Evolutionary conservation across 2,797 vertebrate species (phyloP).

Genomic region (Yasuhikotakia modesta): DNA sequence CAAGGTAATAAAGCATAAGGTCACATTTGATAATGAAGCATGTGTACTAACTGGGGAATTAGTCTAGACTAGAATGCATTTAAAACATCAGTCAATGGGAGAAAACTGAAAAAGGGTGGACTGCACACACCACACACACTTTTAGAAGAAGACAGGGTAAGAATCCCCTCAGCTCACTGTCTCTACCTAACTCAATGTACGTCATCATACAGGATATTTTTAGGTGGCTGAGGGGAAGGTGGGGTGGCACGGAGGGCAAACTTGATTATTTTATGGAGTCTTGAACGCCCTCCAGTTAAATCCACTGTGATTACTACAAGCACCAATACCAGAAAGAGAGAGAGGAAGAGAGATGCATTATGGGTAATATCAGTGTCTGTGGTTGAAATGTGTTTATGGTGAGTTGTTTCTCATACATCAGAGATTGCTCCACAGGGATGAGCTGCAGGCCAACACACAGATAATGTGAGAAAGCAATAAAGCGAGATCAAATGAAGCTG

Average conservation of each 20-base stretch:
- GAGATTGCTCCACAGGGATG: constrained; percentile 64
- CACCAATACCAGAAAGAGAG: background rate
- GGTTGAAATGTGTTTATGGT: constrained; percentile 69
- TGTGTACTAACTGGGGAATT: background rate
- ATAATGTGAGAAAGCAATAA: constrained; percentile 66
- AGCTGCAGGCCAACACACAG: constrained; percentile 55
- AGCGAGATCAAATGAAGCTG: constrained; percentile 65
- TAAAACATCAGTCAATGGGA: background rate
- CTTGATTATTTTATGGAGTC: constrained; percentile 53
- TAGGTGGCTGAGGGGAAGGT: constrained; percentile 10
- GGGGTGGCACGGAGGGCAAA: constrained; percentile 23
- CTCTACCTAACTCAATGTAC: background rate
- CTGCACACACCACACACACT: no score
- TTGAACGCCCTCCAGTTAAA: constrained; percentile 29
- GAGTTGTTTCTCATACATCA: constrained; percentile 65
- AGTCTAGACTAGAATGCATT: background rate
- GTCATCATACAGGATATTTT: constrained; percentile 35
- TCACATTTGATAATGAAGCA: no score
- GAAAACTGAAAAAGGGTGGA: no score
- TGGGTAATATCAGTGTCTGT: constrained; percentile 64
- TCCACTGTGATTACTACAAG: background rate
- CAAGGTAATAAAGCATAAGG: background rate
- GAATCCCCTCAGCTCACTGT: background rate
- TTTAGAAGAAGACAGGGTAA: constrained; percentile 32
- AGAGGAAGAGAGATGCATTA: constrained; percentile 19